Conservation (phyloP, 2,113 vertebrate genomes). For the Picathartes gymnocephalus region DNA sequence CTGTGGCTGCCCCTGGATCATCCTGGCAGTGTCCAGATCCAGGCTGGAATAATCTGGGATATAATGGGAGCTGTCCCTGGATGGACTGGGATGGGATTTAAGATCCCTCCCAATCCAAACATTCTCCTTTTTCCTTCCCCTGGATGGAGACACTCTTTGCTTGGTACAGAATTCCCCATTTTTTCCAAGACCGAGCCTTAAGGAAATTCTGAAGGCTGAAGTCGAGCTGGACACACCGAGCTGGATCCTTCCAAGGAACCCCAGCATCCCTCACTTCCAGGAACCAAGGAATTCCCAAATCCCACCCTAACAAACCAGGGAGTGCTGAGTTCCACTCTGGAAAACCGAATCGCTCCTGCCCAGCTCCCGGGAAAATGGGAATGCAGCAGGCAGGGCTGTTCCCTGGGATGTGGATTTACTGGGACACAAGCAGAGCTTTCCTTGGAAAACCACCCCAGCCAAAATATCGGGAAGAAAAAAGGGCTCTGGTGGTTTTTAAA, state of each 20-base stretch:
- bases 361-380: not conserved
- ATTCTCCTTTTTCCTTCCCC: not conserved
- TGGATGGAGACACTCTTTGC: not conserved
- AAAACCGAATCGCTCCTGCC: fast-evolving
- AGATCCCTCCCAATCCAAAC: not conserved
- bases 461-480: fast-evolving
- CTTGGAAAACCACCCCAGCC: not conserved
- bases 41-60: not conserved
- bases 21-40: not conserved
- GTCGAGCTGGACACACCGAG: not conserved
- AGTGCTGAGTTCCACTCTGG: not conserved
- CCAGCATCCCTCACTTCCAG: not conserved
- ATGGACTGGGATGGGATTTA: not conserved
- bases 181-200: not conserved
- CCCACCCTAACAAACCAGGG: not conserved
- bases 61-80: not conserved
- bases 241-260: not conserved
- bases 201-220: not conserved
- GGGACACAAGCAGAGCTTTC: not conserved
- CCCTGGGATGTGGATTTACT: not conserved
- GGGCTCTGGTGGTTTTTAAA: not conserved
- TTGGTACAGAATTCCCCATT: not conserved
- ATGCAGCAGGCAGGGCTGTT: not conserved
- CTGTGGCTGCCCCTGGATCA: not conserved
- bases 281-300: not conserved